phyloP scores from a whole-genome alignment of 2,113 vertebrate species.

The Cyphomyrus discorhynchus region DNA sequence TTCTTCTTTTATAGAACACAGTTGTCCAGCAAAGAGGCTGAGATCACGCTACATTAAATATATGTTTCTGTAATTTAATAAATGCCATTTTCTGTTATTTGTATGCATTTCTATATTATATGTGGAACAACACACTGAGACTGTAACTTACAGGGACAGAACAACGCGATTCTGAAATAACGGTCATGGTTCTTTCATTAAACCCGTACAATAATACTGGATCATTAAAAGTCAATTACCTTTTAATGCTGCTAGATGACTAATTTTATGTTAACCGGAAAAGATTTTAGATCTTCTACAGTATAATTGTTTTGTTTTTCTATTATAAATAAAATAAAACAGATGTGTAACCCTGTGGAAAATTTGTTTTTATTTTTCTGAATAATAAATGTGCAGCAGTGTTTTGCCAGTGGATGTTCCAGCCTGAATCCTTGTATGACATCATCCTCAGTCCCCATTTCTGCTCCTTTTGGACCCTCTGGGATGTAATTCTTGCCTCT shows the following conservation, averaged over 20 bases:
- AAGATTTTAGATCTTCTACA: constrained; percentile 14
- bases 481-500: background rate
- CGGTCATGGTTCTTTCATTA: background rate
- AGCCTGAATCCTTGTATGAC: background rate
- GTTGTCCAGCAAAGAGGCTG: background rate
- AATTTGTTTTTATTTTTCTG: background rate
- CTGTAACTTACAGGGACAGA: background rate
- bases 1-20: background rate
- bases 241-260: constrained; percentile 22
- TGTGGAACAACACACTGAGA: background rate
- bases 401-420: background rate
- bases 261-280: constrained; percentile 23
- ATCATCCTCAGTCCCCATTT: background rate
- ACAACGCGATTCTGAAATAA: background rate
- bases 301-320: constrained; percentile 15
- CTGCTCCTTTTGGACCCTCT: background rate
- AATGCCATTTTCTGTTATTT: background rate
- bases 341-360: background rate
- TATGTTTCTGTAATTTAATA: background rate
- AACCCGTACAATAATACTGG: constrained; percentile 14
- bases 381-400: background rate
- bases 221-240: constrained; percentile 12
- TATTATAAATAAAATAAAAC: background rate
- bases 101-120: background rate
- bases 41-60: background rate